Evolutionary conservation across 2,888 invertebrate genomes (phyloP).

Genomic region (Nephrocerus scutellatus): DNA sequence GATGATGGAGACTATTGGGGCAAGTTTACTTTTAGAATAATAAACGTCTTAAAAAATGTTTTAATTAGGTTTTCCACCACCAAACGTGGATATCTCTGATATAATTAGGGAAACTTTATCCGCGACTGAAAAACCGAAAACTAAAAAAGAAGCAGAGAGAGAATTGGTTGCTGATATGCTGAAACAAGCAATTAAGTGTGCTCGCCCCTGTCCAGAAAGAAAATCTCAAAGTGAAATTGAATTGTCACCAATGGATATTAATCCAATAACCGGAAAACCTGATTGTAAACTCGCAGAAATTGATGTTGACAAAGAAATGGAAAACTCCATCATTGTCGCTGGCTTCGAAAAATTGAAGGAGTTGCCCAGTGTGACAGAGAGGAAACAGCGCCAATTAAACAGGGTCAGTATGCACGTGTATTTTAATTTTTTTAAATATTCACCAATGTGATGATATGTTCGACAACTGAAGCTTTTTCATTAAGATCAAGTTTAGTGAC

Average conservation of each 20-base stretch:
- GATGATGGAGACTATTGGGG: constrained; percentile 11
- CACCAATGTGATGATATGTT: constrained; percentile 43
- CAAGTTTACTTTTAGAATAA: no score
- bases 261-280: constrained; percentile 25
- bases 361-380: constrained; percentile 41
- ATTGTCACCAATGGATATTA: constrained; percentile 26
- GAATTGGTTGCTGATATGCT: constrained; percentile 25
- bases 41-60: constrained; percentile 3
- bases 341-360: constrained; percentile 54
- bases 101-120: constrained; percentile 26
- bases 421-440: not conserved
- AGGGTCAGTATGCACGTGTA: constrained; percentile 29
- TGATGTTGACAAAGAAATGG: constrained; percentile 30
- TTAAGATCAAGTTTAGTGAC: constrained; percentile 24
- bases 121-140: constrained; percentile 14
- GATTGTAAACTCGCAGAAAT: constrained; percentile 21
- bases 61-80: constrained; percentile 29
- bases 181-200: constrained; percentile 27
- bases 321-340: constrained; percentile 29
- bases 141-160: constrained; percentile 24
- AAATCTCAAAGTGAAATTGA: constrained; percentile 20
- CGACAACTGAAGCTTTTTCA: constrained; percentile 42
- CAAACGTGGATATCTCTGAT: constrained; percentile 25
- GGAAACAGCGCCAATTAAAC: constrained; percentile 48
- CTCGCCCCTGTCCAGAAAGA: constrained; percentile 10